These are phyloP conservation scores for Blastobasis adustella DNA, from an alignment of 2,888 invertebrate genomes.

Conservation along the genomic window DNA sequence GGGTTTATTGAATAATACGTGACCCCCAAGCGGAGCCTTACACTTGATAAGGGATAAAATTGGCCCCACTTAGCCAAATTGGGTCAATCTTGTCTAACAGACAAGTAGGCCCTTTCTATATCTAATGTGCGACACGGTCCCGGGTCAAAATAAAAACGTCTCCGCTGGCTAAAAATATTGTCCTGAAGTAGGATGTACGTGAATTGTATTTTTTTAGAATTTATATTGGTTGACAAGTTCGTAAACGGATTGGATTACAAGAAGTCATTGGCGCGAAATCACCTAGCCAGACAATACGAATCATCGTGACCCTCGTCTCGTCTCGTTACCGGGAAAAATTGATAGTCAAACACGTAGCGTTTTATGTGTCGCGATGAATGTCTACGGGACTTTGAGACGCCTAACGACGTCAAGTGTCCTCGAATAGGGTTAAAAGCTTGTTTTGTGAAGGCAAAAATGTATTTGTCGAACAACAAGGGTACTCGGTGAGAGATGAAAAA, in stretches of 20 bases:
- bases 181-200: no score
- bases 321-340: neutral
- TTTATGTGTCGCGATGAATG: conserved; percentile 28
- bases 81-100: conserved; percentile 34
- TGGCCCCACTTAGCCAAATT: conserved; percentile 45
- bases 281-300: no score
- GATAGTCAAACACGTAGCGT: conserved; percentile 9
- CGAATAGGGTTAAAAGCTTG: conserved; percentile 26
- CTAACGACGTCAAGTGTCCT: conserved; percentile 29
- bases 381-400: conserved; percentile 24
- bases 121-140: no score
- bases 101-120: no score
- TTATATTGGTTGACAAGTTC: no score
- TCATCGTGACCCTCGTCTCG: no score
- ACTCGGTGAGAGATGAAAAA: conserved; percentile 29
- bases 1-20: conserved; percentile 69
- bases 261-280: no score
- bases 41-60: conserved; percentile 44
- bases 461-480: conserved; percentile 31
- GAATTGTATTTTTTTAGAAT: no score
- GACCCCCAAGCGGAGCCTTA: conserved; percentile 47
- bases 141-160: no score
- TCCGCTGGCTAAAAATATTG: no score
- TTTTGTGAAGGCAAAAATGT: conserved; percentile 27
- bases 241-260: no score